Evolutionary conservation across 2,797 vertebrate genomes (phyloP).

Genomic region (Ctenopoma kingsleyae): DNA sequence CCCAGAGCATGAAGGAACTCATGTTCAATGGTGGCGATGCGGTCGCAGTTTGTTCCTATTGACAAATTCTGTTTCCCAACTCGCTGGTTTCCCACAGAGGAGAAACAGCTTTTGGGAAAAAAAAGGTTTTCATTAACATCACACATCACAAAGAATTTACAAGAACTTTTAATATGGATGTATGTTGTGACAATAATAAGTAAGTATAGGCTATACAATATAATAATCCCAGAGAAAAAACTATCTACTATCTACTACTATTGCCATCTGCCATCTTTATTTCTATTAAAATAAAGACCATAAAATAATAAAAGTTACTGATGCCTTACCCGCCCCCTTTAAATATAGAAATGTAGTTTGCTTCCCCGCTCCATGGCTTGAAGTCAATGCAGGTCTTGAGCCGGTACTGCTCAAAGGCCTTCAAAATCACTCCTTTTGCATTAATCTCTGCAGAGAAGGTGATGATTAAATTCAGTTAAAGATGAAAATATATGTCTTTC

Average conservation of each 20-base stretch:
- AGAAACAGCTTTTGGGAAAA: slow-evolving; percentile 89
- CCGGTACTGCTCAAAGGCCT: slow-evolving; percentile 94
- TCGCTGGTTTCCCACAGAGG: slow-evolving; percentile 88
- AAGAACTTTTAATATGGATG: background rate
- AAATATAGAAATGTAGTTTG: slow-evolving; percentile 93
- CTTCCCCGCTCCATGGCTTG: slow-evolving; percentile 92
- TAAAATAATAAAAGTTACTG: background rate
- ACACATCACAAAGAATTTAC: slow-evolving; percentile 5
- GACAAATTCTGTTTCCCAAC: slow-evolving; percentile 88
- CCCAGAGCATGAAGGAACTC: slow-evolving; percentile 94
- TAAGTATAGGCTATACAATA: background rate
- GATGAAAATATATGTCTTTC: background rate
- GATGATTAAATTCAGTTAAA: slow-evolving; percentile 6
- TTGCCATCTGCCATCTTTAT: too few species aligned
- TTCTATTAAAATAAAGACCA: too few species aligned
- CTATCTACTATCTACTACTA: too few species aligned
- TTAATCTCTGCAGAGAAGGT: slow-evolving; percentile 88
- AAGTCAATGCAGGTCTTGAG: slow-evolving; percentile 96
- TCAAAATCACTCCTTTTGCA: slow-evolving; percentile 93
- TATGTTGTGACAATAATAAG: background rate
- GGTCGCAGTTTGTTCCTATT: slow-evolving; percentile 90
- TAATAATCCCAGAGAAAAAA: too few species aligned
- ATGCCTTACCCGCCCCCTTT: slow-evolving; percentile 90
- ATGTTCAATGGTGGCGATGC: slow-evolving; percentile 89
- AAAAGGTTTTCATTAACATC: slow-evolving; percentile 17